These are phyloP conservation scores for Bubalus kerabau DNA, from an alignment of 2,113 vertebrate genomes.

Conservation along the genomic window DNA sequence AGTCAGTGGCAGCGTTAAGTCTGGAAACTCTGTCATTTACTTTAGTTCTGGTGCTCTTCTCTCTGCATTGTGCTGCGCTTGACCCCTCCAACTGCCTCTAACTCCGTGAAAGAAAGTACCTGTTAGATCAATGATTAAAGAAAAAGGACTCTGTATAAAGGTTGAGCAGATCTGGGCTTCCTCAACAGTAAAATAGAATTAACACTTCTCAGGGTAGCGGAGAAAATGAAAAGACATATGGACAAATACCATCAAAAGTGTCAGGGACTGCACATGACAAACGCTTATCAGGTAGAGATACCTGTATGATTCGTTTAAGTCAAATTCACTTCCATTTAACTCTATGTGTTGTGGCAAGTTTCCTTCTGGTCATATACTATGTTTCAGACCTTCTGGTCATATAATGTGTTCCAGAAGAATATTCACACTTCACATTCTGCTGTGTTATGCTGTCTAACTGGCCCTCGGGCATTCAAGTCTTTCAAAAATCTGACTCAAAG, in stretches of 20 bases:
- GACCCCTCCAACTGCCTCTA: neutral
- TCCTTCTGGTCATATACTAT: neutral
- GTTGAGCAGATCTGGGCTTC: neutral
- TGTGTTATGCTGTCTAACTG: neutral
- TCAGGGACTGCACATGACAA: neutral
- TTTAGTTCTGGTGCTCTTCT: neutral
- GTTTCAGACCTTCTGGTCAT: neutral
- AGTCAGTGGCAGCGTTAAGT: neutral
- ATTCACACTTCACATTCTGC: neutral
- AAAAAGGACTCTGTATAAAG: neutral
- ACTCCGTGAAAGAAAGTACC: neutral
- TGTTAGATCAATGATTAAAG: neutral
- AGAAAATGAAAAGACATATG: neutral
- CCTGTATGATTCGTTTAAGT: neutral
- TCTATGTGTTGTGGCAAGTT: neutral
- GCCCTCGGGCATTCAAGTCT: neutral
- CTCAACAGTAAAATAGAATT: neutral
- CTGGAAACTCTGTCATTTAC: neutral
- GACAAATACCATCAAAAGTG: neutral
- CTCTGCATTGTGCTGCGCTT: neutral
- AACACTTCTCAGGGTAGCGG: neutral
- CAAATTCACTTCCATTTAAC: neutral
- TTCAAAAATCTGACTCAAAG: neutral
- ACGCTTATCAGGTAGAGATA: neutral
- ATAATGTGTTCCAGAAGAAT: neutral